These are phyloP conservation scores for Lordiphosa stackelbergi DNA, from an alignment of 1,140 invertebrate species.

Conservation along the genomic window DNA sequence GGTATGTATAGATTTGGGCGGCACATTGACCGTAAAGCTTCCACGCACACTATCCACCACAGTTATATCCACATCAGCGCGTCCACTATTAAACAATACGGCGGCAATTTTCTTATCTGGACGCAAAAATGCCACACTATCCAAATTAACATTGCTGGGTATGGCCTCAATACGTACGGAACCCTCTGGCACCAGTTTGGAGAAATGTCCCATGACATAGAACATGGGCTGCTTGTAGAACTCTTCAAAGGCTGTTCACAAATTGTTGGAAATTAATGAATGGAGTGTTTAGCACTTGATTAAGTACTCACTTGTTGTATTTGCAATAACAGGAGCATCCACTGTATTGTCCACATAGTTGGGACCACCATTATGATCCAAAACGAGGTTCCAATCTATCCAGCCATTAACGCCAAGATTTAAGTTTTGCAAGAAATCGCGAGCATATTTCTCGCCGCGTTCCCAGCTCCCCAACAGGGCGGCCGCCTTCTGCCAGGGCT, in stretches of 20 bases:
- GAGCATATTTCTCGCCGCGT: conserved; percentile 82
- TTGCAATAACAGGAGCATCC: conserved; percentile 88
- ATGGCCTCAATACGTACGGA: conserved; percentile 79
- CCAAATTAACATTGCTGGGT: conserved; percentile 50
- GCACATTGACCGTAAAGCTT: conserved; percentile 49
- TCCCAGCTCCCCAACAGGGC: conserved; percentile 84
- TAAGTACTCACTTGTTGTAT: conserved; percentile 75
- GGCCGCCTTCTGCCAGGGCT: conserved; percentile 60
- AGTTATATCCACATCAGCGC: conserved; percentile 52
- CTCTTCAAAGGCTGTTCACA: conserved; percentile 77
- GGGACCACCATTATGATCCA: conserved; percentile 87
- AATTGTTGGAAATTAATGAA: neutral
- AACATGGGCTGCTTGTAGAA: conserved; percentile 95
- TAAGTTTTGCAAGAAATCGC: conserved; percentile 80
- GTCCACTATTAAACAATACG: conserved; percentile 80
- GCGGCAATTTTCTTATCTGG: conserved; percentile 80
- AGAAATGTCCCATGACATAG: conserved; percentile 92
- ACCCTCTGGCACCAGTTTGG: conserved; percentile 85
- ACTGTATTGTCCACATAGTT: conserved; percentile 88
- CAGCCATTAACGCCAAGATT: conserved; percentile 85
- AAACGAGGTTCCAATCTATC: conserved; percentile 93
- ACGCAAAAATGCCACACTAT: conserved; percentile 79
- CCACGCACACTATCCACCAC: conserved; percentile 51
- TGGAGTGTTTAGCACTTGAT: neutral
- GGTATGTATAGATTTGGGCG: conserved; percentile 66